A percentile compares a stretch with the other conserved stretches of the same genome.
Evolutionary conservation across 2,113 vertebrate genomes (phyloP).

Genomic region (Tachycineta bicolor): DNA sequence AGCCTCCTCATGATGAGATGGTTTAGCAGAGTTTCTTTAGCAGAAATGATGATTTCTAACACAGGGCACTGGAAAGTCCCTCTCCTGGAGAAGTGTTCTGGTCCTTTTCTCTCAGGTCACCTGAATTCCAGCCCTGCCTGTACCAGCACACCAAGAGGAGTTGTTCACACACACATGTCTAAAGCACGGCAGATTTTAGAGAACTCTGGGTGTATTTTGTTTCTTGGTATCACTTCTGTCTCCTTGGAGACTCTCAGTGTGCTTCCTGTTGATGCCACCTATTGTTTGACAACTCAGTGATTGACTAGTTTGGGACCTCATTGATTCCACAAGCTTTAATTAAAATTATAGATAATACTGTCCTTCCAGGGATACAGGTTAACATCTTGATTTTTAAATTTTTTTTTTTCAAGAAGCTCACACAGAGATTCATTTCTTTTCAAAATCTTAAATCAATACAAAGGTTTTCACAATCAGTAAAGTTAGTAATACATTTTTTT

Average conservation of each 20-base stretch:
- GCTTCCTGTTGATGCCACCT: not conserved
- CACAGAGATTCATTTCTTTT: not conserved
- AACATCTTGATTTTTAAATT: not conserved
- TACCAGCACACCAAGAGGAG: not conserved
- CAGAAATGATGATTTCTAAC: not conserved
- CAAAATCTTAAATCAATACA: not conserved
- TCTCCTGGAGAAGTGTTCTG: not conserved
- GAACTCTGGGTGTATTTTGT: not conserved
- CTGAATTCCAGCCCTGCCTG: not conserved
- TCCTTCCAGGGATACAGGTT: not conserved
- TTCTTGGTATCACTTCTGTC: not conserved
- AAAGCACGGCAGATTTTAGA: not conserved
- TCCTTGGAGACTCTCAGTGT: not conserved
- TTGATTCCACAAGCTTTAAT: not conserved
- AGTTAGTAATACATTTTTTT: not conserved
- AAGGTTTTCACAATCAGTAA: not conserved
- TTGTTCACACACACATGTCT: not conserved
- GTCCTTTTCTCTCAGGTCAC: not conserved
- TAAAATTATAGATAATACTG: not conserved
- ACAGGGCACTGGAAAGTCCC: not conserved
- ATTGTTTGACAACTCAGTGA: not conserved
- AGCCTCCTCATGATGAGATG: not conserved
- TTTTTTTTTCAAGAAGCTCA: not conserved
- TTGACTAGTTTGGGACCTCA: not conserved
- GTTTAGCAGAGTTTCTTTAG: not conserved